Evolutionary conservation across 2,797 vertebrate species (phyloP).

Genomic region (Sebastes taczanowskii): DNA sequence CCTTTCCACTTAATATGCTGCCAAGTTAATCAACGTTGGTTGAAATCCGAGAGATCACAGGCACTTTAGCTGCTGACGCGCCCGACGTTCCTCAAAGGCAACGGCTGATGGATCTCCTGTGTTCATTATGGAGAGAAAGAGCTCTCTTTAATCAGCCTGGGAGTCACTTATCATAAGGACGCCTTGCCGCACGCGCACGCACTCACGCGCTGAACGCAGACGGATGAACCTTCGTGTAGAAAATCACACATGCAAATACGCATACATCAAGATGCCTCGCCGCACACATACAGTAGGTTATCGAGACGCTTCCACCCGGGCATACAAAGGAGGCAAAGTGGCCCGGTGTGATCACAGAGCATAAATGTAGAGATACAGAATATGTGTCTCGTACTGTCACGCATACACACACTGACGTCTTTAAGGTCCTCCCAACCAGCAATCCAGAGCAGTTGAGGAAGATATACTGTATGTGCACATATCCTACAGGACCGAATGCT

Average conservation of each 20-base stretch:
- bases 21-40: constrained; percentile 80
- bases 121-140: constrained; percentile 78
- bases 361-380: constrained; percentile 30
- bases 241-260: constrained; percentile 1
- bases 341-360: constrained; percentile 5
- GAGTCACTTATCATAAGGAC: constrained; percentile 80
- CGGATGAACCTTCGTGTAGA: constrained; percentile 12
- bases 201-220: constrained; percentile 12
- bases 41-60: constrained; percentile 80
- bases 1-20: constrained; percentile 80
- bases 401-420: background rate
- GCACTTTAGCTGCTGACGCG: constrained; percentile 77
- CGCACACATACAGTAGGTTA: constrained; percentile 18
- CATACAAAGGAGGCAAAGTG: constrained; percentile 20
- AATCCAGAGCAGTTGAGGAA: background rate
- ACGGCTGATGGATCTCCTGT: constrained; percentile 79
- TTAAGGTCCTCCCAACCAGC: constrained; percentile 13
- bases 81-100: constrained; percentile 77
- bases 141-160: constrained; percentile 81
- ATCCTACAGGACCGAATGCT: background rate
- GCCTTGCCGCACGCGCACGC: constrained; percentile 33
- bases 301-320: constrained; percentile 15
- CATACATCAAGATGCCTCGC: constrained; percentile 2
- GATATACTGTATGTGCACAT: constrained; percentile 1
- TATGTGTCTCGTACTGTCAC: background rate